phyloP scores from a whole-genome alignment of 2,888 invertebrate genomes.

The Ephialtes manifestator region DNA sequence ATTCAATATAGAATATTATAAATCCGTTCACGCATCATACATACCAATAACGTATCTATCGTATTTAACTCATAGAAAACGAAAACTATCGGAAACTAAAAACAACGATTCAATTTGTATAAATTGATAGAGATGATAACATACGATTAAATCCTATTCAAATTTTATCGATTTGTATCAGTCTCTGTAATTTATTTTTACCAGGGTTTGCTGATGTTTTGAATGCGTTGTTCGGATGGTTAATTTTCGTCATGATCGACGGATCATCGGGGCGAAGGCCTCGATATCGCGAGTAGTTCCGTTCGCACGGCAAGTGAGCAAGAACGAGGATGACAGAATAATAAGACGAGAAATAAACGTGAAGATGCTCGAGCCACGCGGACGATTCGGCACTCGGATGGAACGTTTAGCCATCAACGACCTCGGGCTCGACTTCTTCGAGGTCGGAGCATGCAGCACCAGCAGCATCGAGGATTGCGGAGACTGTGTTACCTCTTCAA shows the following conservation, averaged over 20 bases:
- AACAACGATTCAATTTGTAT: no score
- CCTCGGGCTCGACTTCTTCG: slow-evolving; percentile 52
- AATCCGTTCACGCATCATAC: no score
- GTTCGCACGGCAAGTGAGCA: slow-evolving; percentile 2
- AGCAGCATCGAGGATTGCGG: slow-evolving; percentile 1
- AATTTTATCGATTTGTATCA: no score
- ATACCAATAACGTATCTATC: no score
- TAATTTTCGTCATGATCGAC: slow-evolving; percentile 63
- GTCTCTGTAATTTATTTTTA: no score
- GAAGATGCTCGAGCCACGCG: slow-evolving; percentile 41
- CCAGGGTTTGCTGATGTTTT: no score
- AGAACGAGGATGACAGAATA: background rate
- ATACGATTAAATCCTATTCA: no score
- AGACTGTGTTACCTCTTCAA: slow-evolving; percentile 10
- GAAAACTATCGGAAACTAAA: no score
- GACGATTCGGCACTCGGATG: slow-evolving; percentile 46
- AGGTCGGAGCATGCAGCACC: slow-evolving; percentile 29
- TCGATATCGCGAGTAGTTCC: slow-evolving; percentile 50
- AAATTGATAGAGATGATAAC: no score
- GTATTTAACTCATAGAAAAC: no score
- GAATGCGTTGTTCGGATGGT: slow-evolving; percentile 20
- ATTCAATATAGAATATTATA: no score
- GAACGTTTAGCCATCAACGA: slow-evolving; percentile 48
- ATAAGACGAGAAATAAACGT: slow-evolving; percentile 13
- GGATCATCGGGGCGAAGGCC: slow-evolving; percentile 66